Base-by-base conservation (phyloP, 2,113 vertebrate genomes). In the Rhinopomastus cyanomelas region DNA sequence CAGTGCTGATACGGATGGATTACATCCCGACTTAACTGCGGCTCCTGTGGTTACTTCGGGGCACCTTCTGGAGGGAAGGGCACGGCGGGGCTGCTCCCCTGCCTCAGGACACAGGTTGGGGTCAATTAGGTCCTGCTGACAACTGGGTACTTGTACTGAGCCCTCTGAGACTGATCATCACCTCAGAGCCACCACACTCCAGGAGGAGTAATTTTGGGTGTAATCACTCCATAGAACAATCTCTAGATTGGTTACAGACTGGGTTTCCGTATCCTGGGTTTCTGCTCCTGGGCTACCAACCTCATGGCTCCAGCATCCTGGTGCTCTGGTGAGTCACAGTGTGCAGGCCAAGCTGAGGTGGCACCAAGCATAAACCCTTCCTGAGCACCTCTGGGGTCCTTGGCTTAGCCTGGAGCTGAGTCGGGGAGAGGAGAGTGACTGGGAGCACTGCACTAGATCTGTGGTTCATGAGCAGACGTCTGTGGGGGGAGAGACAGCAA, bases 1-100 rank as follows among this genome's bases (percentile, higher is more conserved):
- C 91, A 94, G 42, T 76, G 84, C 87, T 60, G 69, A 92, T 71
- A 81, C 20, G 95, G 95, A 90, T 78, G 86, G 81, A 78, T 93
- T 86, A 65, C 67, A 83, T 78, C 88, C 95, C 91, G 21, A 64
- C 25, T 88, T 69, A 8, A 66, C 7, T 3, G 7, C 0, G 85
- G 66, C 77, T 92, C 2, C 25, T 11, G 83, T 89, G 85, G 64
- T 95, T 85, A 81, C 95, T 94, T 62, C 69, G 48, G 20, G 68
- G 11, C 14, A 2, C 27, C 18, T 61, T 42, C 56, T 4, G 10
- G 6, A 11, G 61, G 83, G 55, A 16, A 42, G n/a, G 55, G 61
- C 34, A 3, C 6, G 3, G 44, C 13, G 39, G n/a, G 9, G 5
- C 30, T 13, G 32, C 11, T 26, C 49, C 18, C 22, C 42, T 1